These are phyloP conservation scores for Florisuga fusca DNA, from an alignment of 2,797 vertebrate species.

Conservation along the genomic window DNA sequence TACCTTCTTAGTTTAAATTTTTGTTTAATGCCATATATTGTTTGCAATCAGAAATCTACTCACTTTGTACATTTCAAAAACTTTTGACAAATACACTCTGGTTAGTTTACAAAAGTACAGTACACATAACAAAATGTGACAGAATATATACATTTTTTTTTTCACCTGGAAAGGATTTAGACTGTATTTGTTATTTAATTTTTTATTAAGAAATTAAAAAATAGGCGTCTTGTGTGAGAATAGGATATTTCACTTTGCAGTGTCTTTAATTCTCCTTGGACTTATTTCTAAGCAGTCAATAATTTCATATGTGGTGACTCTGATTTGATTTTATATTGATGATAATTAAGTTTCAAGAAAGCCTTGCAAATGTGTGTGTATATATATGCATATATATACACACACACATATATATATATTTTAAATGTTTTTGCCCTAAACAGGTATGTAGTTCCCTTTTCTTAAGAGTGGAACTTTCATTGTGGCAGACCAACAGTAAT, in stretches of 20 bases:
- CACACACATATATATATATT: too few species aligned
- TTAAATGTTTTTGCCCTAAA: too few species aligned
- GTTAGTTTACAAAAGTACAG: background rate
- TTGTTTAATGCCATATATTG: background rate
- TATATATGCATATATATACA: fast-evolving
- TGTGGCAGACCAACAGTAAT: background rate
- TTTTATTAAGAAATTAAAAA: background rate
- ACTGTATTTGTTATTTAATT: slow-evolving; percentile 1
- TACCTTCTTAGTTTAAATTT: background rate
- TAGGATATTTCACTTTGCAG: background rate
- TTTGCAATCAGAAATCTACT: background rate
- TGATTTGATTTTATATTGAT: background rate
- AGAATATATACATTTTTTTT: background rate
- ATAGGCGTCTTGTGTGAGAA: background rate
- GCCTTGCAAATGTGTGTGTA: background rate
- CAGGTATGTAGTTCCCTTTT: background rate
- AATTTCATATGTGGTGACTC: background rate
- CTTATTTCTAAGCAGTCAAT: background rate
- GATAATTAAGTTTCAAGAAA: background rate
- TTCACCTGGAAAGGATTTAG: background rate
- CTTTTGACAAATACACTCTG: background rate
- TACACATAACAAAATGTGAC: background rate
- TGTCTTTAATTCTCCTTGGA: background rate
- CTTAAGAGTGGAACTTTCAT: background rate
- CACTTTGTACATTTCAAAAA: background rate